Evolutionary conservation across 2,888 invertebrate species (phyloP).

Genomic region (Drosophila parthenogenetica): DNA sequence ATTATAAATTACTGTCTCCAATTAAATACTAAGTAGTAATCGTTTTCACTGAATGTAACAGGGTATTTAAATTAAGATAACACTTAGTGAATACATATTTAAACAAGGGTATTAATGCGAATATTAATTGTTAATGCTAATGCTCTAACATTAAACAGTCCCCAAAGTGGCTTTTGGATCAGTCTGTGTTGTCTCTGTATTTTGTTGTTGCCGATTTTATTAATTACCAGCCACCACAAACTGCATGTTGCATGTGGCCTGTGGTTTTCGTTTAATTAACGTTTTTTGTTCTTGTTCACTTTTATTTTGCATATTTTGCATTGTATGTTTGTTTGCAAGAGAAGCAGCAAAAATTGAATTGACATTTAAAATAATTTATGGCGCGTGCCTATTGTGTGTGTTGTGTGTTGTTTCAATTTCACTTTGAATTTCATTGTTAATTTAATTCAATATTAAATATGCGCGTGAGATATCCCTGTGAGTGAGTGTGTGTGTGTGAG

Average conservation of each 20-base stretch:
- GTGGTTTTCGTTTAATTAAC: constrained; percentile 75
- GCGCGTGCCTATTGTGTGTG: constrained; percentile 28
- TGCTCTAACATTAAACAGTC: constrained; percentile 45
- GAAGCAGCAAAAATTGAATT: constrained; percentile 41
- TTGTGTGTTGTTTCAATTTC: constrained; percentile 39
- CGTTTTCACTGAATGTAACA: neutral
- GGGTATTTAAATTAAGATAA: neutral
- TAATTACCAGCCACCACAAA: constrained; percentile 72
- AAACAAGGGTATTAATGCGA: constrained; percentile 38
- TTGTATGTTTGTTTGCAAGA: constrained; percentile 20
- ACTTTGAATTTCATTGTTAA: constrained; percentile 45
- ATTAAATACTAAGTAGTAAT: neutral
- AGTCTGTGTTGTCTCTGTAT: constrained; percentile 12
- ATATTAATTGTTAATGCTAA: constrained; percentile 60
- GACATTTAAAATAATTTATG: constrained; percentile 70
- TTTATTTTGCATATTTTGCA: constrained; percentile 34
- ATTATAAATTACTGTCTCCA: neutral
- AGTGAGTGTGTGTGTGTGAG: constrained; percentile 13
- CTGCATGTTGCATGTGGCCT: constrained; percentile 58
- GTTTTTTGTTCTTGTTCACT: constrained; percentile 43
- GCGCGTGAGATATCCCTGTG: constrained; percentile 1
- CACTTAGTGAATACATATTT: neutral
- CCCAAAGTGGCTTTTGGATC: constrained; percentile 59
- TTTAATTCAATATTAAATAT: constrained; percentile 51
- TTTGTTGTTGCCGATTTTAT: constrained; percentile 57